Conservation (phyloP, 92 coral and sea anemone species). For the Montipora capitata region DNA sequence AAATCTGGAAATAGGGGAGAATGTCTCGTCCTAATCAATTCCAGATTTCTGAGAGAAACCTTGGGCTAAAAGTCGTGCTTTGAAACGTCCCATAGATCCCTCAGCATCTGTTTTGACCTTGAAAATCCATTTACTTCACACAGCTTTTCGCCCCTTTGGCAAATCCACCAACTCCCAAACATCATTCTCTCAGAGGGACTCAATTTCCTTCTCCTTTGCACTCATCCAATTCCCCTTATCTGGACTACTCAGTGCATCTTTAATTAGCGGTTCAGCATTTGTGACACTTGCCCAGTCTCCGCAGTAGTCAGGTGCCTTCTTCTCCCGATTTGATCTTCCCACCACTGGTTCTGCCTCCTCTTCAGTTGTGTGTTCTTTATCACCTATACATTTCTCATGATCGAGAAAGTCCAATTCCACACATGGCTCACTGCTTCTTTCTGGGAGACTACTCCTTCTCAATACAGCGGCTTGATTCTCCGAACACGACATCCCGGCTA, state of each 20-base stretch:
- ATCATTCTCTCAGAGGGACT: constrained; percentile 34
- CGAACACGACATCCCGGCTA: no score
- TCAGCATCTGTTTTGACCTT: not conserved
- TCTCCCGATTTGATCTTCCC: not conserved
- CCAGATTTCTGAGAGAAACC: no score
- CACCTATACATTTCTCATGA: no score
- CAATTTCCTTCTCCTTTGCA: constrained; percentile 60
- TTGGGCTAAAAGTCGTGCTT: not conserved
- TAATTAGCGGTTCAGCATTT: constrained; percentile 3
- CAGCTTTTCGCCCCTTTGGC: constrained; percentile 19
- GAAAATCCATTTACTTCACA: not conserved
- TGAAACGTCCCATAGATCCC: not conserved
- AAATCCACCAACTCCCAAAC: constrained; percentile 65
- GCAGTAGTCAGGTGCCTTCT: not conserved
- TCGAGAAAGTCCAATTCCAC: no score
- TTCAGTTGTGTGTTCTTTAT: no score
- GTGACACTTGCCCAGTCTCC: constrained; percentile 21
- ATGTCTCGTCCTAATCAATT: no score
- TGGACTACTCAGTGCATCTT: no score
- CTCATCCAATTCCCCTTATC: not conserved
- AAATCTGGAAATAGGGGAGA: no score
- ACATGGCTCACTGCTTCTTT: no score
- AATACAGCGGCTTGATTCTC: no score
- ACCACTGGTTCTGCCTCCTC: not conserved
- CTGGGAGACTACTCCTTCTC: no score